These are phyloP conservation scores for Pogona vitticeps DNA, from an alignment of 2,113 vertebrate species.

Conservation along the genomic window DNA sequence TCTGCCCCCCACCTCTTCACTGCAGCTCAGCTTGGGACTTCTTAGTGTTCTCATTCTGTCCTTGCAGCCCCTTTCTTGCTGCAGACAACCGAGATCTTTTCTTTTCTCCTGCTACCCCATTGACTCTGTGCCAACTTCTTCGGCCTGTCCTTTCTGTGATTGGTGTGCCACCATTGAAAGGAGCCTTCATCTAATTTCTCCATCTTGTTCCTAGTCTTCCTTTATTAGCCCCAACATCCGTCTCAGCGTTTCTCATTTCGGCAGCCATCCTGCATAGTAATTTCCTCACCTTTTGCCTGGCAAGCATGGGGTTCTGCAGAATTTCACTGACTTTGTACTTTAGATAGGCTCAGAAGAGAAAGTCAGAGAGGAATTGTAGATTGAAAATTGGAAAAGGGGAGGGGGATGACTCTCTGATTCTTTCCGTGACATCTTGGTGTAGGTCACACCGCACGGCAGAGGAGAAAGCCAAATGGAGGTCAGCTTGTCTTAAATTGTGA, in stretches of 20 bases:
- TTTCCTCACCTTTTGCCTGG: not conserved
- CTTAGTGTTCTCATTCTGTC: not conserved
- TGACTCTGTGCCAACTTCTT: not conserved
- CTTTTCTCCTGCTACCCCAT: not conserved
- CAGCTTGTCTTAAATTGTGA: no score
- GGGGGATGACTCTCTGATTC: not conserved
- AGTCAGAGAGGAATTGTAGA: not conserved
- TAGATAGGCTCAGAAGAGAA: not conserved
- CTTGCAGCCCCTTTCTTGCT: not conserved
- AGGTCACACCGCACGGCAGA: not conserved
- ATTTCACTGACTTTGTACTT: not conserved
- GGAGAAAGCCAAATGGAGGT: not conserved
- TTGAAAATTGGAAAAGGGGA: not conserved
- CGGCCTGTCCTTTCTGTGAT: not conserved
- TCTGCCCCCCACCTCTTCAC: not conserved
- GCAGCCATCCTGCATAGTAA: not conserved
- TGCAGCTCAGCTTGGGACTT: not conserved
- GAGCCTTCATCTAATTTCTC: not conserved
- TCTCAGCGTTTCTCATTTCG: slow-evolving; percentile 6
- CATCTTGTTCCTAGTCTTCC: slow-evolving; percentile 3
- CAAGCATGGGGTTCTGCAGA: not conserved
- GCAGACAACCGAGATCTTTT: not conserved
- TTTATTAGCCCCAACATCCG: slow-evolving; percentile 19
- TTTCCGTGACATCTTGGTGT: not conserved
- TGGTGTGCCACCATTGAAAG: not conserved